These are phyloP conservation scores for Panulirus ornatus DNA, from an alignment of 1,140 invertebrate species.

Conservation along the genomic window DNA sequence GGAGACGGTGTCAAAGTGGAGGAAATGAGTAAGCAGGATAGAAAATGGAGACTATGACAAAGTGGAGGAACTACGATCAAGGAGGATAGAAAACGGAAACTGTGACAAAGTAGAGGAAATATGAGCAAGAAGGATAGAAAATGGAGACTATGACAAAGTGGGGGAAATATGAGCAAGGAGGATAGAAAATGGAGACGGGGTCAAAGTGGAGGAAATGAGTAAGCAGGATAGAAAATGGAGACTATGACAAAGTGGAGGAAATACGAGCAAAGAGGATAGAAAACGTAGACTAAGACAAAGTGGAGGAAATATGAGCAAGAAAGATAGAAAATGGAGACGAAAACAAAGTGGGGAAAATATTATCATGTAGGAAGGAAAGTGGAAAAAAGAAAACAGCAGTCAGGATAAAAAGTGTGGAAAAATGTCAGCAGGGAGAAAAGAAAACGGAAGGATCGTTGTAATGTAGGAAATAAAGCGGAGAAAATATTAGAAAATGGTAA, in stretches of 20 bases:
- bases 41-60: neutral
- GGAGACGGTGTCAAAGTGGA: neutral
- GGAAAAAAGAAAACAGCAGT: neutral
- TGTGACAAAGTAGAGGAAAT: neutral
- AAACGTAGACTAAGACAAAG: neutral
- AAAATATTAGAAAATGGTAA: neutral
- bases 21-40: neutral
- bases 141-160: neutral
- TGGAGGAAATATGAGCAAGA: neutral
- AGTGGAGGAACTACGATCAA: neutral
- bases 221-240: neutral
- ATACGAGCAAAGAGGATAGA: neutral
- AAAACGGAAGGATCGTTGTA: neutral
- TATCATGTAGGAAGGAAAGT: neutral
- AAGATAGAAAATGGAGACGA: neutral
- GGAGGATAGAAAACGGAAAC: neutral
- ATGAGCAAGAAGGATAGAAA: neutral
- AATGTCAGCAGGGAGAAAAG: neutral
- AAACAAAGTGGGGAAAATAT: neutral
- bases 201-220: neutral
- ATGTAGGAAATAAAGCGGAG: no score
- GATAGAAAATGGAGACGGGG: neutral
- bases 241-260: neutral
- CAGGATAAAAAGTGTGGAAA: neutral
- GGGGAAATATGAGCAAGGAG: neutral